Base-by-base conservation (phyloP, 2,113 vertebrate genomes). In the Felis chaus region DNA sequence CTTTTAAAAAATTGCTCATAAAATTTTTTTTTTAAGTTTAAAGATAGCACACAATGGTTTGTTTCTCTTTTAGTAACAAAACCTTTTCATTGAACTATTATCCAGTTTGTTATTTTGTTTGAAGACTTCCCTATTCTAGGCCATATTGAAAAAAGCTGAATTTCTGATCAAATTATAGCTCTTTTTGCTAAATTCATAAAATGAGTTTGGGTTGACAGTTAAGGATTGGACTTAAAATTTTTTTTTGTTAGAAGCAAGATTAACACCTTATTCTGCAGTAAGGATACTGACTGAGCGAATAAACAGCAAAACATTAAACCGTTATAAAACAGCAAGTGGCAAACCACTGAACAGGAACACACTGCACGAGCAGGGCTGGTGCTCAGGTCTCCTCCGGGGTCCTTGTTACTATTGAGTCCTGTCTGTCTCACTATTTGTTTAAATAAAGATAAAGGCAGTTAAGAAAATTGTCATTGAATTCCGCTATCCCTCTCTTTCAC, bases 181-280 rank as follows among this genome's bases (percentile, higher is more conserved):
- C 33, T 87, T 92, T 93, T 93, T 76, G n/a, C 57, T 94, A 82
- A 87, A 82, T 95, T 94, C 80, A 71, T 96, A 61, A 85, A 92
- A 55, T 25, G 23, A 83, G 29, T 96, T 91, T 91, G 90, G n/a
- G 16, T 95, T 93, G 25, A 50, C 31, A 91, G 85, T 74, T 96
- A 80, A 95, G 23, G 53, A 69, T 66, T 82, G 36, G 36, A 29
- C 27, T 66, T 78, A 61, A 50, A 48, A 69, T 53, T 21, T 27
- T 21, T 45, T 89, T 45, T 33, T 53, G 63, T 94, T 96, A 92
- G 69, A 87, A 45, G 74, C 21, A 39, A 91, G 31, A 61, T 15
- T 25, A 83, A 1, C 29, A 65, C 73, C 29, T 95, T 57, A 76
- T 92, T 94, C 94, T 92, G 25, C 11, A 76, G 21, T 39, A 33